phyloP scores from a whole-genome alignment of 2,888 invertebrate species.

The Drosophila meridiana region DNA sequence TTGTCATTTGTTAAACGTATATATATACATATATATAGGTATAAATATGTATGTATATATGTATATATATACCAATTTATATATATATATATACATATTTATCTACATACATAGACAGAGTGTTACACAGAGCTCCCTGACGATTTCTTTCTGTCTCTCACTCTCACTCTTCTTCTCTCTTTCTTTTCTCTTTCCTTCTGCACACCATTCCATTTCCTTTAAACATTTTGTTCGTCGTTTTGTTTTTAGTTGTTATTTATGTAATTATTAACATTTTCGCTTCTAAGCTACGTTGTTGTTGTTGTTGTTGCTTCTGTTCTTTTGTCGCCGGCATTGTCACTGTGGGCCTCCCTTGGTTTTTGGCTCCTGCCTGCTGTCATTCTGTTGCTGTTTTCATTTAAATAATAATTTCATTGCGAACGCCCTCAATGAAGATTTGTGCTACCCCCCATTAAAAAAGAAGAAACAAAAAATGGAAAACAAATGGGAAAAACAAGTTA shows the following conservation, averaged over 20 bases:
- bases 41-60: neutral
- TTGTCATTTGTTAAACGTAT: slow-evolving; percentile 64
- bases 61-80: neutral
- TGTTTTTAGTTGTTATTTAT: slow-evolving; percentile 78
- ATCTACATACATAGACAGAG: slow-evolving; percentile 31
- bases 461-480: slow-evolving; percentile 10
- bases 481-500: neutral
- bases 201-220: slow-evolving; percentile 33
- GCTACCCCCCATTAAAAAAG: neutral
- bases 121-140: slow-evolving; percentile 26
- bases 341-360: slow-evolving; percentile 34
- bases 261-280: slow-evolving; percentile 78
- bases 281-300: slow-evolving; percentile 33
- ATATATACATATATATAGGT: slow-evolving; percentile 11
- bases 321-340: slow-evolving; percentile 40
- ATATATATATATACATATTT: slow-evolving; percentile 8
- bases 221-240: slow-evolving; percentile 59
- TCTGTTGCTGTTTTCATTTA: slow-evolving; percentile 75
- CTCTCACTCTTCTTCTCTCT: neutral
- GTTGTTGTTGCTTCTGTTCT: slow-evolving; percentile 35
- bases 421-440: slow-evolving; percentile 59
- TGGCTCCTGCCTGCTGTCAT: slow-evolving; percentile 32
- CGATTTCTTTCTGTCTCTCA: neutral
- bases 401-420: slow-evolving; percentile 82
- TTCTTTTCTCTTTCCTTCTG: neutral